Base-by-base conservation (phyloP, 1,140 invertebrate species). In the Macrobrachium nipponense region DNA sequence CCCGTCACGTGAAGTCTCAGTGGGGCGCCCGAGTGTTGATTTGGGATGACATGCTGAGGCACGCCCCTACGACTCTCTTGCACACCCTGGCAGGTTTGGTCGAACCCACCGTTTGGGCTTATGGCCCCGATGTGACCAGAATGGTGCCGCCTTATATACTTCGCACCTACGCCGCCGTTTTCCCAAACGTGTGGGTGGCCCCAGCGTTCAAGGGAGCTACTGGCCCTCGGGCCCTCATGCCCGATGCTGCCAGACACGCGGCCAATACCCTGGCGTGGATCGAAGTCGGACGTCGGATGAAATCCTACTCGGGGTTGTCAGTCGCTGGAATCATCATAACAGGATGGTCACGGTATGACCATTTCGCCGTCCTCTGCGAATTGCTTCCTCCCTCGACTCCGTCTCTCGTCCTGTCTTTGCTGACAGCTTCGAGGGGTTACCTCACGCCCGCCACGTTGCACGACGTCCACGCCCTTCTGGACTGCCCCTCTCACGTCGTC, bases 341-440 rank as follows among this genome's bases (percentile, higher is more conserved):
- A n/a, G 93, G 93, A 11, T 93, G 93, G 93, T 91, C 92, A 61
- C 89, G 92, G 81, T 95, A 94, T 90, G 94, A 95, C 89, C 94
- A 95, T 90, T 94, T 94, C 91, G 92, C 94, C n/a, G 91, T 94
- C 10, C 90, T 95, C 5, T 94, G 93, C 91, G 94, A 95, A 90
- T 90, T 95, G 12, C 89, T 95, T 14, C 94, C 94, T 6, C 92
- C 93, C 60, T 93, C 92, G 15, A 89, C 95, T 18, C 94, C 94
- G 5, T 92, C 91, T 66, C 91, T 94, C 44, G 92, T 91, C 14
- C 83, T 91, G 59, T 86, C 90, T 59, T 79, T 89, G 59, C 85
- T 90, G 68, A 88, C 89, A 17, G 81, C 89, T 23, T 77, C 84
- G 73, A 88, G 88, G 77, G 89, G 88, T 0, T 81, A 44, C 64